Evolutionary conservation across 2,888 invertebrate genomes (phyloP), one percentile per base, ranked within the genome.

Genomic region (Drosophila setosimentum): DNA sequence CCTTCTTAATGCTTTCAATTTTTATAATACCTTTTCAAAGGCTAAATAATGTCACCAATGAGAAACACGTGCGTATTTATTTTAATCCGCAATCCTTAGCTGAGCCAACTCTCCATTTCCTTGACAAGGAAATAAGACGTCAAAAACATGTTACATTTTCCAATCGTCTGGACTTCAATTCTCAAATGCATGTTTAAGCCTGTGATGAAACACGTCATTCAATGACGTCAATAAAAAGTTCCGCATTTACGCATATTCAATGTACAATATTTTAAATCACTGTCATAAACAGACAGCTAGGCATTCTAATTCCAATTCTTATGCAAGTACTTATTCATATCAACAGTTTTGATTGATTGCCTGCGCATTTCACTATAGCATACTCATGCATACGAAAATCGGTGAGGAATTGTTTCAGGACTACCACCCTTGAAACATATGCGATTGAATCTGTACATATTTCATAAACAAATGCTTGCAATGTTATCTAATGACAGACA

Each of bases 301-400:
- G 42, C 60, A 30, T 51, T 58, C 16, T 54, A 76, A 50, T 35
- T 33, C 10, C 40, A 21, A 21, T 13, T 33, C 55, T 29, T 21
- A 33, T 53, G 24, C 51, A 3, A 50, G 16, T 42, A 30, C 32
- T 33, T 50, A 35, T 27, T 50, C 13, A 27, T 13, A 40, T 13
- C 24, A 75, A 37, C 29, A 49, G 24, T 55, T 62, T 73, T 80
- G 67, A 80, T 69, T 80, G 72, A 76, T 67, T 63, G 77, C 72
- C 49, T 63, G 45, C 42, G 32, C 45, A 33, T 48, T 60, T 45
- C 27, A 42, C 32, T 63, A 30, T 57, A 24, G 45, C 33, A 30
- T 59, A 30, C 40, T 61, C 58, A 58, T 55, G 59, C 59, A 59
- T 63, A 21, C 53, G 48, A 2, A 63, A 68, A 51, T 76, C 27